Evolutionary conservation across 1,140 invertebrate genomes (phyloP).

Genomic region (Drosophila melanica): DNA sequence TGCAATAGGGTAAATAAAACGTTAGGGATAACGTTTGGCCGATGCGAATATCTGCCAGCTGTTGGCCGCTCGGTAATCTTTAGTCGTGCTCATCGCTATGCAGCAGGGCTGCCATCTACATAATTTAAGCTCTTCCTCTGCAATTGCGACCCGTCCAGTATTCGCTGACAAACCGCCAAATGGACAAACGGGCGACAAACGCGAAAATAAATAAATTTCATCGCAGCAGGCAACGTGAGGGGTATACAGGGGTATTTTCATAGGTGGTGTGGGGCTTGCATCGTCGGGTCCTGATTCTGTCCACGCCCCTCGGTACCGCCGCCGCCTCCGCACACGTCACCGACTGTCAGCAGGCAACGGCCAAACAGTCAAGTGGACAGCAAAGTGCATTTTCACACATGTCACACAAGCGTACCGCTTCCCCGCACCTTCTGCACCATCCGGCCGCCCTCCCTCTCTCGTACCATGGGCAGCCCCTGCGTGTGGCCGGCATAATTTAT

Average conservation of each 20-base stretch:
- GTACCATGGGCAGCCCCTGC: not conserved
- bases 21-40: constrained; percentile 20
- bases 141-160: constrained; percentile 7
- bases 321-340: not conserved
- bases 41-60: constrained; percentile 7
- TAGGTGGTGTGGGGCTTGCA: too few relatives aligned
- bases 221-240: constrained; percentile 7
- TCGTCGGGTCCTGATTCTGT: constrained; percentile 16
- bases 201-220: constrained; percentile 52
- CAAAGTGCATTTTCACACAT: constrained; percentile 76
- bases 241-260: too few relatives aligned
- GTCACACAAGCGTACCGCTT: constrained; percentile 42
- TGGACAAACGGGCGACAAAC: constrained; percentile 27
- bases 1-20: constrained; percentile 16
- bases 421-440: not conserved
- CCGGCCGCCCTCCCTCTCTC: too few relatives aligned
- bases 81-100: constrained; percentile 41
- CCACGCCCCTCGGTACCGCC: not conserved
- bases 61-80: constrained; percentile 35
- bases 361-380: constrained; percentile 66
- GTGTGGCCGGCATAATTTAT: constrained; percentile 66
- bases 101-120: constrained; percentile 23
- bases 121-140: constrained; percentile 37
- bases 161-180: constrained; percentile 28
- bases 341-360: constrained; percentile 38